These are phyloP conservation scores for Marcusenius ussheri DNA, from an alignment of 2,113 vertebrate species.

Conservation along the genomic window DNA sequence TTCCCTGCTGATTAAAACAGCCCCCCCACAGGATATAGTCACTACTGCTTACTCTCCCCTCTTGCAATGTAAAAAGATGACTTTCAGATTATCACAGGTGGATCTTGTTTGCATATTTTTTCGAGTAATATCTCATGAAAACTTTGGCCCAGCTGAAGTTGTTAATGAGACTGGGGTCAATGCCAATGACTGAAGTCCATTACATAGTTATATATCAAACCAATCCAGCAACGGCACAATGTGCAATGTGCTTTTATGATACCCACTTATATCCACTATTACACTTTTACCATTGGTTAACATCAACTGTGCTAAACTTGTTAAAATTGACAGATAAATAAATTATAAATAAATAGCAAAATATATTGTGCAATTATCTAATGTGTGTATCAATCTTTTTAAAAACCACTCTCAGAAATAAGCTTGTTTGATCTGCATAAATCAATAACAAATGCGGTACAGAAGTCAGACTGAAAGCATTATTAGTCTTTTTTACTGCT, in stretches of 20 bases:
- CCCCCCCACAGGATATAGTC: neutral
- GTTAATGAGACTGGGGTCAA: neutral
- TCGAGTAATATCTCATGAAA: neutral
- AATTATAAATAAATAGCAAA: neutral
- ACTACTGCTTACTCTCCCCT: neutral
- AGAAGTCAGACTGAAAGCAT: neutral
- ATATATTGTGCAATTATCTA: neutral
- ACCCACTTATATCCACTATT: neutral
- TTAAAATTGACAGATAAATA: neutral
- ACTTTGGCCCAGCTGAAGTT: neutral
- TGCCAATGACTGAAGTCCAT: neutral
- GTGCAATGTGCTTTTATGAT: neutral
- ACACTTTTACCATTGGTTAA: neutral
- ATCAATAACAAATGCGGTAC: neutral
- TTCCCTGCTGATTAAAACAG: neutral
- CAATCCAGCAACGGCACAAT: neutral
- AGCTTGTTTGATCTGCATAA: neutral
- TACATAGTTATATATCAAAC: neutral
- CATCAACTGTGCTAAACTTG: neutral
- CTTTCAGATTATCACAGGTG: neutral
- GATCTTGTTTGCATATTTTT: neutral
- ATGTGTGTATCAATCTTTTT: constrained; percentile 2
- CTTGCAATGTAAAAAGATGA: neutral
- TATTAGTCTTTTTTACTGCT: neutral
- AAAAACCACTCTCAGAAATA: neutral